Evolutionary conservation across 2,113 vertebrate genomes (phyloP).

Genomic region (Pica pica): DNA sequence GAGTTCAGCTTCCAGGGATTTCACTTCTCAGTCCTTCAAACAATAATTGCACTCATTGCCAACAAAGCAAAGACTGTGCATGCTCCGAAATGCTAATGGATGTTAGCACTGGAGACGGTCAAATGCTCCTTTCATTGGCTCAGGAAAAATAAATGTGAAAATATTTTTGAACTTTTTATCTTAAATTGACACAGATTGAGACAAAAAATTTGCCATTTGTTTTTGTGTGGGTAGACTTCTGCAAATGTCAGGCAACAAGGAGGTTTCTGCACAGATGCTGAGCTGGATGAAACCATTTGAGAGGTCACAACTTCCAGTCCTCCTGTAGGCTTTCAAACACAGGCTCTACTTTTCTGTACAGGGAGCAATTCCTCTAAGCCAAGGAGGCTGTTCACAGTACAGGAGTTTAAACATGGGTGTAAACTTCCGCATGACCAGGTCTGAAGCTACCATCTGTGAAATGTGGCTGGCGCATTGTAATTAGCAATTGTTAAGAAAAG

Average conservation of each 20-base stretch:
- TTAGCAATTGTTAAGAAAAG: not conserved
- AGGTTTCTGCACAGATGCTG: not conserved
- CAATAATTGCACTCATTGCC: not conserved
- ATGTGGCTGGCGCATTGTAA: not conserved
- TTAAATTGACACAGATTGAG: not conserved
- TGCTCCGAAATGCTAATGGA: not conserved
- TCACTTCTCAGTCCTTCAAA: not conserved
- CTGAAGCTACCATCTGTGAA: not conserved
- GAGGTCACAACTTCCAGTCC: not conserved
- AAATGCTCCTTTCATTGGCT: not conserved
- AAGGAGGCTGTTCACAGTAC: not conserved
- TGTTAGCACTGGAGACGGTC: not conserved
- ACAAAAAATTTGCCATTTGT: not conserved
- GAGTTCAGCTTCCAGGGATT: not conserved
- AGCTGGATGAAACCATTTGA: not conserved
- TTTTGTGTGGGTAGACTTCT: slow-evolving; percentile 4
- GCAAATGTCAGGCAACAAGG: not conserved
- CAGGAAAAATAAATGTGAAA: not conserved
- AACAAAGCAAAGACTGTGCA: not conserved
- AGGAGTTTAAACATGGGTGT: not conserved
- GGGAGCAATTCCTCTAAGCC: not conserved
- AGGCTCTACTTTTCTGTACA: not conserved
- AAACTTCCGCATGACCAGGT: not conserved
- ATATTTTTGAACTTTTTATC: not conserved
- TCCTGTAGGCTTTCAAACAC: not conserved